A percentile compares a stretch with the other conserved stretches of the same genome.
phyloP scores from a whole-genome alignment of 2,888 invertebrate species.

The Coleophora deauratella region DNA sequence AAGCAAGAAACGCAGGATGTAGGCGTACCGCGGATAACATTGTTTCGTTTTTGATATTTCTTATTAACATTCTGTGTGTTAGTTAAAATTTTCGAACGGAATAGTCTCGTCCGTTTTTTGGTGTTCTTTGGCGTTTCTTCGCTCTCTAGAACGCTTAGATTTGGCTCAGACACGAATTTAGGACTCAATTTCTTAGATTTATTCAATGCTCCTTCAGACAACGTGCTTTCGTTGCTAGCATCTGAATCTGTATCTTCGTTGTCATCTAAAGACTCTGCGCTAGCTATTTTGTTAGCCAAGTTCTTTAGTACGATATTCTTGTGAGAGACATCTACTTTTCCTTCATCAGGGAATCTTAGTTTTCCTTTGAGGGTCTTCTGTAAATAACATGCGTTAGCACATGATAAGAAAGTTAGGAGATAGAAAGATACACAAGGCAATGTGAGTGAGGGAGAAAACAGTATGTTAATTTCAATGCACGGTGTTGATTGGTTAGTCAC shows the following conservation, averaged over 20 bases:
- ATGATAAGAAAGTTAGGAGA: constrained; percentile 35
- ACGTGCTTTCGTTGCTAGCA: constrained; percentile 56
- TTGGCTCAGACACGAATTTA: constrained; percentile 67
- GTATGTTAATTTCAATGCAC: neutral
- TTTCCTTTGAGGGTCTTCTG: constrained; percentile 59
- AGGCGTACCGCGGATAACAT: constrained; percentile 43
- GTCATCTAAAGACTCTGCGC: constrained; percentile 49
- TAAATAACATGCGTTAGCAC: constrained; percentile 22
- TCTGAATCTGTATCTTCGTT: constrained; percentile 54
- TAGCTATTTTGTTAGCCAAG: constrained; percentile 58
- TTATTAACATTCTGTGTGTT: constrained; percentile 48
- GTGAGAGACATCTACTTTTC: constrained; percentile 54
- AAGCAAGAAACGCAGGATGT: constrained; percentile 61
- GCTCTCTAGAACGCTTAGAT: constrained; percentile 50
- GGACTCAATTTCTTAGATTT: constrained; percentile 52
- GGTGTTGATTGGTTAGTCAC: constrained; percentile 10
- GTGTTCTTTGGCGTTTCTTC: constrained; percentile 62
- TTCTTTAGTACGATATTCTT: constrained; percentile 64
- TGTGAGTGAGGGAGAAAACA: constrained; percentile 5
- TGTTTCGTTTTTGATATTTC: constrained; percentile 54
- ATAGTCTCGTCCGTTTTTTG: constrained; percentile 51
- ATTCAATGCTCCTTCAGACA: constrained; percentile 58
- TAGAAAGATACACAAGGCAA: constrained; percentile 15
- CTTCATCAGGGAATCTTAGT: constrained; percentile 45
- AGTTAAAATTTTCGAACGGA: constrained; percentile 51